Evolutionary conservation across 2,888 invertebrate genomes (phyloP), one percentile per base, ranked within the genome.

Genomic region (Himalopsyche anomala): DNA sequence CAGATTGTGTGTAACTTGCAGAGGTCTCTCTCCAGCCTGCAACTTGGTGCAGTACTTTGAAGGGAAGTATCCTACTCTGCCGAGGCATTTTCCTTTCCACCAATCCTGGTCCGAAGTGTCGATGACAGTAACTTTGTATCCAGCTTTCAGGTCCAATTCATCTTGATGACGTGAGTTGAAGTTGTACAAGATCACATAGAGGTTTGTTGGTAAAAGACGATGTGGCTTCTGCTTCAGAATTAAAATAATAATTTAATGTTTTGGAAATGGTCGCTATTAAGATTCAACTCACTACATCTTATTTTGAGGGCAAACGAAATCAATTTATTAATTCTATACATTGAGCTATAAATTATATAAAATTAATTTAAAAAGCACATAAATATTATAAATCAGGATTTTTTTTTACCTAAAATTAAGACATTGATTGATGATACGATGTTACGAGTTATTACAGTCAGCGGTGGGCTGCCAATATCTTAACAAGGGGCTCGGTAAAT

Each of bases 1-100:
- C 86, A 93, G 90, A 90, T 93, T 93, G 90, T 93, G 93, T 6
- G 93, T 93, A 89, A 98, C 98, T 93, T 98, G 98, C 86, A 98
- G 93, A 0, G 98, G 97, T 90, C 96, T 95, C 91, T 99, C 98
- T 8, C 98, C 98, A 69, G 97, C 96, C 90, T 97, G 96, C 86
- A 99, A 92, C 90, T 97, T 96, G 87, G 97, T 97, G 89, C 98
- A 98, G 91, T 99, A 99, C 90, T 98, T 98, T 42, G 98, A 98
- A 5, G 99, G 99, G 91, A 99, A 98, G 92, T 96, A 98, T 15
- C 99, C 99, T 82, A 96, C 95, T 90, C 96, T 95, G 45, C 98
- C 98, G 88, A 98, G 94, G 90, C 97, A 97, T 91, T 98, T 98
- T 81, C 98, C 99, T 93, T 98, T 98, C 98, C 98, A 99, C 99